A percentile compares a stretch with the other conserved stretches of the same genome.
Evolutionary conservation across 2,113 vertebrate genomes (phyloP).

Genomic region (Sphaerodactylus townsendi): DNA sequence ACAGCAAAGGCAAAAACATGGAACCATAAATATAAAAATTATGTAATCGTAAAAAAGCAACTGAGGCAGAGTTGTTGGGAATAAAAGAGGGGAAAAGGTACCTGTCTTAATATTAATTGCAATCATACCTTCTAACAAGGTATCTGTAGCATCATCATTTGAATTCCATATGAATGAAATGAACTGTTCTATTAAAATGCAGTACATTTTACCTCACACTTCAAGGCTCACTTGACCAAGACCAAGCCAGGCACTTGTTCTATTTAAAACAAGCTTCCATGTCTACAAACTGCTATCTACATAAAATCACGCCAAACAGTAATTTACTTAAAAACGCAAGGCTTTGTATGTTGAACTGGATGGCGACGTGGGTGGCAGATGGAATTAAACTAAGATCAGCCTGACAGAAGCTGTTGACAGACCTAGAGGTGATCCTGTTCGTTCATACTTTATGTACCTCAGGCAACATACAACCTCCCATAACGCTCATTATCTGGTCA

Average conservation of each 20-base stretch:
- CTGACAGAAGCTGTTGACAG: conserved; percentile 16
- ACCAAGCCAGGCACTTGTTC: not conserved
- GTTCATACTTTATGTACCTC: not conserved
- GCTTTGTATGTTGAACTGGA: not conserved
- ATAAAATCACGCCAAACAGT: not conserved
- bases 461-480: not conserved
- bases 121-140: not conserved
- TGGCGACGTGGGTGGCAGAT: not conserved
- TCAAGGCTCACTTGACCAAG: not conserved
- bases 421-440: conserved; percentile 11
- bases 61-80: not conserved
- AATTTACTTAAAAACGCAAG: conserved; percentile 13
- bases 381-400: conserved; percentile 23
- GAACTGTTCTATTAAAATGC: not conserved
- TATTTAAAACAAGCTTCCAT: not conserved
- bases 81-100: not conserved
- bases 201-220: not conserved
- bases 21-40: not conserved
- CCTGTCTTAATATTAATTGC: not conserved
- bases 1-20: not conserved
- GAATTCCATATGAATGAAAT: not conserved
- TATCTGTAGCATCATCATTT: not conserved
- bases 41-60: not conserved
- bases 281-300: not conserved
- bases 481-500: conserved; percentile 25